phyloP scores from a whole-genome alignment of 1,140 invertebrate genomes.

The Chironomus tepperi region DNA sequence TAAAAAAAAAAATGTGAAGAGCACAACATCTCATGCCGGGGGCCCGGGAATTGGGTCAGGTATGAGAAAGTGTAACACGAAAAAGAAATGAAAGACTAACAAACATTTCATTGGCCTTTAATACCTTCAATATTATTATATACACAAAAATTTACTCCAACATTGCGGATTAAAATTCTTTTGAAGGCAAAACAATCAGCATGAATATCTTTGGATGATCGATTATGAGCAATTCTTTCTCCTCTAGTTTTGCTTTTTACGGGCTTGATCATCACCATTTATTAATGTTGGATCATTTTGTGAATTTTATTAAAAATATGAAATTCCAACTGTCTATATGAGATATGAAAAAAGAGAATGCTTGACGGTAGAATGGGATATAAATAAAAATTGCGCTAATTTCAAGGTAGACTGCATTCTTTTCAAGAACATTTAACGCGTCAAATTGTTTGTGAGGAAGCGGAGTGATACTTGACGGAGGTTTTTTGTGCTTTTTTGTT shows the following conservation, averaged over 20 bases:
- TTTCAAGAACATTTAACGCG: conserved; percentile 10
- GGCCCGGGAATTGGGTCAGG: conserved; percentile 4
- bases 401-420: conserved; percentile 6
- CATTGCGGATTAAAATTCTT: not conserved
- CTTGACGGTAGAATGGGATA: not conserved
- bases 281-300: not conserved
- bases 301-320: too few relatives aligned
- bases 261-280: not conserved
- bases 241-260: not conserved
- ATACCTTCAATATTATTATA: not conserved
- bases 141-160: not conserved
- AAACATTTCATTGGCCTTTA: conserved; percentile 13
- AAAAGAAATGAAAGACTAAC: not conserved
- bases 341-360: too few relatives aligned
- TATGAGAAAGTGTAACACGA: conserved; percentile 1
- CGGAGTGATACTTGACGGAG: not conserved
- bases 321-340: too few relatives aligned
- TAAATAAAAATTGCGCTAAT: not conserved
- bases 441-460: not conserved
- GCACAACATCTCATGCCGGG: not conserved
- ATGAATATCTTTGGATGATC: not conserved
- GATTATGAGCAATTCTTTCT: not conserved
- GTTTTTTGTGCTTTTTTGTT: not conserved
- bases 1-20: not conserved
- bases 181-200: conserved; percentile 12